Base-by-base conservation (phyloP, 2,113 vertebrate genomes). In the Origma solitaria region DNA sequence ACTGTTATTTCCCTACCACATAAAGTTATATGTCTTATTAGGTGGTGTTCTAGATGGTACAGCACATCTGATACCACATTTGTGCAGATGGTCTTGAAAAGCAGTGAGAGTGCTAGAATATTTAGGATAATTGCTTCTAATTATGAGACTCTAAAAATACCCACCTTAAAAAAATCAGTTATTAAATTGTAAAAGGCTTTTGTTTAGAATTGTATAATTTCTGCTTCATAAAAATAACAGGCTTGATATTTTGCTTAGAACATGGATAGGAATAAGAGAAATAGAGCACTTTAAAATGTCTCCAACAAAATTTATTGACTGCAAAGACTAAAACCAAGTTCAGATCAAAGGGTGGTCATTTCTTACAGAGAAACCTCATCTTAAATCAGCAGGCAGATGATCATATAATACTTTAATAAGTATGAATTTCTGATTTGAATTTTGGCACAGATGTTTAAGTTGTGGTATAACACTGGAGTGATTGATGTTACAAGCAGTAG, bases 361-460 rank as follows among this genome's bases (percentile, higher is more conserved):
- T 79, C 33, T 50, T 86, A 38, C 17, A 45, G 44, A 56, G 58
- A 69, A 88, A 25, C 6, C 21, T 78, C 35, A 51, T 62, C 35
- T 80, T 80, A 83, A 86, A 85, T 70, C 58, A 65, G 23, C 3
- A 4, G 37, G n/a, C 20, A 89, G 54, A 85, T 19, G 27, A 45
- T 73, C 28, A 8, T 82, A 6, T 40, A 30, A 60, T 75, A 37
- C 18, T 50, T 4, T 86, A 91, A 15, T 62, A 85, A 66, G 62
- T 93, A 78, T 87, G 82, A 80, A 86, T 80, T 87, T 90, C 40
- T 79, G 66, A 88, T 86, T 38, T 82, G 38, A 95, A 73, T 94
- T 90, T 96, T 88, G 79, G 61, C 82, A 79, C 71, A 64, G 60
- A 45, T 86, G 28, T 91, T 81, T 92, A 47, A 65, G 69, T 38